phyloP scores from a whole-genome alignment of 2,113 vertebrate genomes.

The Otolemur garnettii region DNA sequence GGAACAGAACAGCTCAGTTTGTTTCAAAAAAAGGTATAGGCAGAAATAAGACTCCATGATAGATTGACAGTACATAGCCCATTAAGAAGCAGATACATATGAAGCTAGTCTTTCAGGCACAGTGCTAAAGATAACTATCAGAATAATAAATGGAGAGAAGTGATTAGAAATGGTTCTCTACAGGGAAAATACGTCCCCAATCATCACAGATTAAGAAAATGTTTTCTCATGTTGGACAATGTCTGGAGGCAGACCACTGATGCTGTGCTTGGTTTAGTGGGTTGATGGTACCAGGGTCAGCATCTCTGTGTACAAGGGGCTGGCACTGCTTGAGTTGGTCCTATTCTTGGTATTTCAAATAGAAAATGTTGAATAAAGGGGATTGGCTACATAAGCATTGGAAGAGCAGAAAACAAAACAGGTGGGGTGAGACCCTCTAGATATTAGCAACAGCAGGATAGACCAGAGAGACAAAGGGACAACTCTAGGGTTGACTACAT shows the following conservation, averaged over 20 bases:
- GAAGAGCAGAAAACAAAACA: neutral
- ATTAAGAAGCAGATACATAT: neutral
- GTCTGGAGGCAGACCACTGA: neutral
- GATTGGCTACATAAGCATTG: neutral
- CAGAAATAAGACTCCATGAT: neutral
- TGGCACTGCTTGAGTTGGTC: neutral
- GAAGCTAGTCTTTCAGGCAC: neutral
- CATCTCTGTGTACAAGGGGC: neutral
- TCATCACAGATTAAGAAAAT: neutral
- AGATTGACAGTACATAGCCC: too few species aligned
- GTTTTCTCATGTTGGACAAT: neutral
- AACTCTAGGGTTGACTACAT: neutral
- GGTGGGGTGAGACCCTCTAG: neutral
- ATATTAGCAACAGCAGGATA: neutral
- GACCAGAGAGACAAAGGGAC: neutral
- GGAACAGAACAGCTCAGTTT: neutral
- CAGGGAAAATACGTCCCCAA: neutral
- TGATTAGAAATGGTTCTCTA: neutral
- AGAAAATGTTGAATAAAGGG: neutral
- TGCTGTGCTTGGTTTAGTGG: neutral
- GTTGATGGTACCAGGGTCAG: neutral
- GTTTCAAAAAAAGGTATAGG: neutral
- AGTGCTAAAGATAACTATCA: neutral
- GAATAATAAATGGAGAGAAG: neutral
- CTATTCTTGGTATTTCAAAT: neutral